Evolutionary conservation across 2,888 invertebrate species (phyloP), one percentile per base, ranked within the genome.

Genomic region (Laspeyria flexula): DNA sequence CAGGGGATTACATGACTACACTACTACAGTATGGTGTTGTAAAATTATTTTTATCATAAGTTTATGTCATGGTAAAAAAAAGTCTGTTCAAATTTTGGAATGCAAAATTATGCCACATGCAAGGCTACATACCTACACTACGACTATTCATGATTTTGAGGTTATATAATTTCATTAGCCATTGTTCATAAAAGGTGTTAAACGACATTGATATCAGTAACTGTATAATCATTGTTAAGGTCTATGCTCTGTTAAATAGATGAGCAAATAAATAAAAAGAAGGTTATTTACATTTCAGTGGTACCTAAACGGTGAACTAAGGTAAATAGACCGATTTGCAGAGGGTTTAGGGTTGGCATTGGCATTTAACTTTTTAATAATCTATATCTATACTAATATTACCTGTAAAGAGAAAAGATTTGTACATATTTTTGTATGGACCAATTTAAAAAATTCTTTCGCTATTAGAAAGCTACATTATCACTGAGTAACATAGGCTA

Each of bases 191-290:
- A n/a, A 43, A 43, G 0, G 31, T 31, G 31, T 31, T 9, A 31
- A 31, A 13, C 31, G 31, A 13, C 31, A 31, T 13, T 31, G 31
- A 13, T 18, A 15, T 34, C 34, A n/a, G 34, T 16, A 15, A 18
- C 34, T 34, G 10, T 34, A 33, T 21, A 43, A 34, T 54, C 58
- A 66, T 59, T 47, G 50, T 35, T 65, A 54, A 61, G 62, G 62
- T 61, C 62, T 33, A 7, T 23, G 18, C 11, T 33, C 53, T 55
- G 61, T 61, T 13, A 68, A 65, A 16, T 35, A 7, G 12, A 21
- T 53, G 21, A 21, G 49, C 44, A 60, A 60, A 58, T 47, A 64
- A 55, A 63, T 51, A 60, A 48, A 51, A 46, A 43, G 55, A 60
- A 64, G 68, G 60, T 45, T 60, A 48, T 12, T 29, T 29, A 54